Evolutionary conservation across 2,888 invertebrate genomes (phyloP), one percentile per base, ranked within the genome.

Genomic region (Glyphotaelius pellucidus): DNA sequence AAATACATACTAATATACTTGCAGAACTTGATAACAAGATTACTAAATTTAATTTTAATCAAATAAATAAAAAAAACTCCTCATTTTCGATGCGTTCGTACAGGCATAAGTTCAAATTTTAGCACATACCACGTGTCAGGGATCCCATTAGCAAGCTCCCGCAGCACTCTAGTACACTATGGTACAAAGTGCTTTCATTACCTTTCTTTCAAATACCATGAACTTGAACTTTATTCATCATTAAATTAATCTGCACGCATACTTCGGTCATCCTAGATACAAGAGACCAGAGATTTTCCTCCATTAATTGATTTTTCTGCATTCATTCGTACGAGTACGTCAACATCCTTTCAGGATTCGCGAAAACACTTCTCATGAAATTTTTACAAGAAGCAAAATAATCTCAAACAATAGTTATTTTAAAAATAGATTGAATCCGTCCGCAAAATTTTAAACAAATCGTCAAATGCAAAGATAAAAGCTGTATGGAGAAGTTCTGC

Each of bases 401-500:
- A 47, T 4, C 47, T 47, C 9, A 83, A 12, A 32, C 35, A 35
- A 32, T 15, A 83, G 35, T 35, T 9, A 83, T 67, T 67, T 83
- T 35, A 3, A 35, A 32, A 83, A 25, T 25, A 35, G 11, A 38
- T 31, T 38, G 25, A 32, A 31, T 19, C 35, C 35, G 35, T 32
- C n/a, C 19, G 35, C 25, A 83, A 25, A 83, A 83, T 67, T n/a
- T 83, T 35, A 83, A 35, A 83, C 83, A 83, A 83, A 83, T 83
- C 31, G 83, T 83, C 83, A 35, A n/a, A n/a, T 9, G 83, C 83
- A 5, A 25, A 83, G 83, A 35, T 32, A 83, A 83, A n/a, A 83
- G 32, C 9, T 19, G n/a, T 38, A 35, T 83, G 32, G 35, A 83
- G 25, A 32, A 30, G 47, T n/a, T 31, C 52, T 67, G 87, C 32